Evolutionary conservation across 30 jellyfish, hydroid and myxozoan genomes (phyloP).

Genomic region (Aurelia coerulea): DNA sequence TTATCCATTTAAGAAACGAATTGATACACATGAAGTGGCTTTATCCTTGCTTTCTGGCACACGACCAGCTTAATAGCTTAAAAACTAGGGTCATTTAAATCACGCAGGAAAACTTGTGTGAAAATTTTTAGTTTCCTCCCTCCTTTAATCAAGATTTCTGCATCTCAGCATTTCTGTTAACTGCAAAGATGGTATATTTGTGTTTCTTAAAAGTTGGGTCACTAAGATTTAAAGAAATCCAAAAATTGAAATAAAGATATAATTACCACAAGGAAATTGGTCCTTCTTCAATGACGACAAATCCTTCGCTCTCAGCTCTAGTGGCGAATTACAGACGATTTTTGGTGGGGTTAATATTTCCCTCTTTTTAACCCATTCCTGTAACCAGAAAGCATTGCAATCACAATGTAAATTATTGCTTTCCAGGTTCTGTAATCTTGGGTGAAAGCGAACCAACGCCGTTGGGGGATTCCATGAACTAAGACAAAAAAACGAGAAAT

Average conservation of each 20-base stretch:
- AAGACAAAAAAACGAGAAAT: background rate
- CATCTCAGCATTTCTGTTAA: no score
- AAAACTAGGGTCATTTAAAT: no score
- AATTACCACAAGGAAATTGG: constrained; percentile 77
- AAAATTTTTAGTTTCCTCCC: no score
- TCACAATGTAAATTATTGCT: constrained; percentile 87
- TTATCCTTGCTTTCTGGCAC: no score
- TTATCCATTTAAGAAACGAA: no score
- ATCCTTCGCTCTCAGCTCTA: constrained; percentile 35
- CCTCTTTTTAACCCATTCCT: constrained; percentile 61
- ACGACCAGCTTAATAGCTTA: no score
- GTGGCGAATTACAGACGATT: constrained; percentile 73
- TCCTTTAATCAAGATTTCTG: no score
- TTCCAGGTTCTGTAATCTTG: constrained; percentile 54
- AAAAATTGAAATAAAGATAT: background rate
- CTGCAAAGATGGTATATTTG: no score
- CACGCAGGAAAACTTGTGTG: no score
- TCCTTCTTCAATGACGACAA: constrained; percentile 32
- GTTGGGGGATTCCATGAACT: constrained; percentile 92
- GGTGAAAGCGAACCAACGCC: constrained; percentile 67
- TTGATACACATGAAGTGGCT: no score
- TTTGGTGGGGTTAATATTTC: constrained; percentile 2
- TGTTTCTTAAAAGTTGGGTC: no score
- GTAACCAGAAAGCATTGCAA: constrained; percentile 87
- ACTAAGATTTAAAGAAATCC: no score